phyloP scores from a whole-genome alignment of 2,113 vertebrate species.

The Tauraco erythrolophus region DNA sequence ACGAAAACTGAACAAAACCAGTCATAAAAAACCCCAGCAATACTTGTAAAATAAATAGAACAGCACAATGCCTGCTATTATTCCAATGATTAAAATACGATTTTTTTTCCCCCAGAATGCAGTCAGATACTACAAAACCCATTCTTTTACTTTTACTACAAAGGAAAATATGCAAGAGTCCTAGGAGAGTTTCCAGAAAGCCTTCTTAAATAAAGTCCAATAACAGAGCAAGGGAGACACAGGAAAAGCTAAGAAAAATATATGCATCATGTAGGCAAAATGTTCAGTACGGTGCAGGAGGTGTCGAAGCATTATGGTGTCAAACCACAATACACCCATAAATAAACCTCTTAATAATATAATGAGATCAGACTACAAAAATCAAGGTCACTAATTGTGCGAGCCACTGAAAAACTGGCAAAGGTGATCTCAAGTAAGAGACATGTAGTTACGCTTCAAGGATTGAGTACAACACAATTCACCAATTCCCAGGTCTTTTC shows the following conservation, averaged over 20 bases:
- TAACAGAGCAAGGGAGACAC: not conserved
- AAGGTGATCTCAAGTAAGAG: not conserved
- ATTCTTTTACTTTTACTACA: not conserved
- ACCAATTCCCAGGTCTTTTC: not conserved
- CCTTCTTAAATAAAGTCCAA: not conserved
- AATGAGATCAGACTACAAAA: not conserved
- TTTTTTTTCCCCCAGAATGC: not conserved
- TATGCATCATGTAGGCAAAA: not conserved
- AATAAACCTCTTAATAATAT: not conserved
- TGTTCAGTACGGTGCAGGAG: not conserved
- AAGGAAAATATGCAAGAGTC: not conserved
- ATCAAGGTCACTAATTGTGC: not conserved
- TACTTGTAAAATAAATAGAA: slow-evolving; percentile 28
- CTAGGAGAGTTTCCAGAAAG: not conserved
- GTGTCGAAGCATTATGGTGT: not conserved
- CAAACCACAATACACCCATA: not conserved
- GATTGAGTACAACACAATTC: not conserved
- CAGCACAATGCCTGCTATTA: not conserved
- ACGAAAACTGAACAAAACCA: not conserved
- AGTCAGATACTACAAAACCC: not conserved
- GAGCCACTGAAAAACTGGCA: not conserved
- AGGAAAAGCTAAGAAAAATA: not conserved
- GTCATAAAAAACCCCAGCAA: too few species aligned
- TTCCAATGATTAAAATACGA: not conserved
- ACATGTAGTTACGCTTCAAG: not conserved